Conservation (phyloP, 2,797 vertebrate genomes). For the Tamandua tetradactyla region DNA sequence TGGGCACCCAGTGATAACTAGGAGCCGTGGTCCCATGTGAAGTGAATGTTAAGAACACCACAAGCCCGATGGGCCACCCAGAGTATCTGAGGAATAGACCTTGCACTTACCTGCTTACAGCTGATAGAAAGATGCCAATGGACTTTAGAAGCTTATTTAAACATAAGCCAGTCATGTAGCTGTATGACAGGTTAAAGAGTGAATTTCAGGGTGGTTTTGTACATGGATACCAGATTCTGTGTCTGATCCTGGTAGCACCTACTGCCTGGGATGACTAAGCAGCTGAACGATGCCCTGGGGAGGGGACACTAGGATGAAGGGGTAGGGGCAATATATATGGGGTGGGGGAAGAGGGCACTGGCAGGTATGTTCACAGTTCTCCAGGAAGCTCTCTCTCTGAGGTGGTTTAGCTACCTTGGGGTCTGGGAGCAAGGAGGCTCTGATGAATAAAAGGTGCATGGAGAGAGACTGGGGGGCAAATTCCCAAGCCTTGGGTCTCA, state of each 20-base stretch:
- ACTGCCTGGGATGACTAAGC: neutral
- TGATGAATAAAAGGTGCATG: neutral
- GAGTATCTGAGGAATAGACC: neutral
- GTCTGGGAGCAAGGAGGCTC: neutral
- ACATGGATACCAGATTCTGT: neutral
- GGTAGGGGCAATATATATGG: neutral
- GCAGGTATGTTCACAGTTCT: neutral
- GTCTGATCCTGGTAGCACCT: neutral
- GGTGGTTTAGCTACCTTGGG: neutral
- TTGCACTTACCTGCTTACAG: constrained; percentile 88
- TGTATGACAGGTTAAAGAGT: constrained; percentile 85
- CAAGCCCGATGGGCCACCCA: neutral
- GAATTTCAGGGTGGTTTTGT: neutral
- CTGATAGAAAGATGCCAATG: constrained; percentile 89
- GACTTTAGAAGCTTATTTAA: constrained; percentile 89
- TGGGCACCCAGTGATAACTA: neutral
- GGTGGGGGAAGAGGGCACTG: neutral
- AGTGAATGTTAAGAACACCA: neutral
- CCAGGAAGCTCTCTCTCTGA: neutral
- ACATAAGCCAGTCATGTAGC: constrained; percentile 88
- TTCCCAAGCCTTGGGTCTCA: constrained; percentile 9
- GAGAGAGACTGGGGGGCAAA: neutral
- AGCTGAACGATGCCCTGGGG: neutral
- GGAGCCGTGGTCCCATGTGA: neutral
- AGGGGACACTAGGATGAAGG: neutral